These are phyloP conservation scores for Cercopithecus mitis DNA, from an alignment of 2,797 vertebrate species.

Conservation along the genomic window DNA sequence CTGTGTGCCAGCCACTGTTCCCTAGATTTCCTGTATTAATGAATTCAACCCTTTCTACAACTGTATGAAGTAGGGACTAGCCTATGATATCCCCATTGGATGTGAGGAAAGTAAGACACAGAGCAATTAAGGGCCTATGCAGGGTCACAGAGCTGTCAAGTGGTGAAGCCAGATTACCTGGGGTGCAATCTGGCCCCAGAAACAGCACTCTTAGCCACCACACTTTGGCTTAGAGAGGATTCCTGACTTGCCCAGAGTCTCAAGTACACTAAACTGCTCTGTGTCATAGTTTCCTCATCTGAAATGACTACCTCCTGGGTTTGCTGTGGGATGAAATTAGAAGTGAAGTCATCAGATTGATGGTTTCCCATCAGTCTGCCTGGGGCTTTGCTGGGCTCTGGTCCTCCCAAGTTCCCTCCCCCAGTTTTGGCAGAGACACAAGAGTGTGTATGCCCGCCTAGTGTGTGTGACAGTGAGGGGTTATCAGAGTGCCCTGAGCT, in stretches of 20 bases:
- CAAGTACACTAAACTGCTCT: background rate
- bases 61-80: background rate
- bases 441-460: background rate
- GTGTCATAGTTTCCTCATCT: background rate
- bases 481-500: background rate
- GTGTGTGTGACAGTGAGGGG: background rate
- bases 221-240: background rate
- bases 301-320: background rate
- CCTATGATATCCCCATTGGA: background rate
- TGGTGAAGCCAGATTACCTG: background rate
- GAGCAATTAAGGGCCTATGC: background rate
- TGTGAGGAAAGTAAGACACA: background rate
- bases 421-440: background rate
- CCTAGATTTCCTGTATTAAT: background rate
- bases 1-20: background rate
- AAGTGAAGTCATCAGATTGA: background rate
- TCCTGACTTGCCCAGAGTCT: background rate
- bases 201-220: background rate
- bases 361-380: background rate
- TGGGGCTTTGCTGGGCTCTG: background rate
- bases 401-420: background rate
- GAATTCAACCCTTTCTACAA: background rate
- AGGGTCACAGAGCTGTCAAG: background rate
- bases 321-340: background rate
- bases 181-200: background rate